phyloP scores from a whole-genome alignment of 2,888 invertebrate genomes.

The Cantharis rufa region DNA sequence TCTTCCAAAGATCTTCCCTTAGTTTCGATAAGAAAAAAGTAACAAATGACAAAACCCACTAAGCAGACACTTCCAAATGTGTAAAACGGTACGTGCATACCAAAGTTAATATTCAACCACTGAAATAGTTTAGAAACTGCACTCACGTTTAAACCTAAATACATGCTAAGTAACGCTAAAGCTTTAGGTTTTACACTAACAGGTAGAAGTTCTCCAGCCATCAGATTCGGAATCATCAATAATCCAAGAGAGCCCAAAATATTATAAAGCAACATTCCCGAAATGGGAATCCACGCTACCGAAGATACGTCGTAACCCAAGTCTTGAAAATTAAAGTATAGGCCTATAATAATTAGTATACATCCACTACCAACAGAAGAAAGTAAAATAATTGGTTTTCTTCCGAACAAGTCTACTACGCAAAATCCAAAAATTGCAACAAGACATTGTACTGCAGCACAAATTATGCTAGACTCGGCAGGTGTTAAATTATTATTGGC shows the following conservation, averaged over 20 bases:
- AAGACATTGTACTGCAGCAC: slow-evolving; percentile 53
- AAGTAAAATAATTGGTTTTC: slow-evolving; percentile 53
- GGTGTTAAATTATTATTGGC: slow-evolving; percentile 45
- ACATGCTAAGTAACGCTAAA: slow-evolving; percentile 40
- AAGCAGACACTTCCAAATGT: slow-evolving; percentile 40
- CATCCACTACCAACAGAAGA: slow-evolving; percentile 55
- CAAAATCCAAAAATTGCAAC: slow-evolving; percentile 43
- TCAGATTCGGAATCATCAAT: slow-evolving; percentile 37
- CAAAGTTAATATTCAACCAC: slow-evolving; percentile 39
- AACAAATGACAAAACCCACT: slow-evolving; percentile 41
- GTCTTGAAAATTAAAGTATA: slow-evolving; percentile 34
- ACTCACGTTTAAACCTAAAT: slow-evolving; percentile 41
- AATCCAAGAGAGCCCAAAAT: slow-evolving; percentile 39
- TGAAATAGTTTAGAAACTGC: slow-evolving; percentile 46
- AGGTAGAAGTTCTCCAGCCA: slow-evolving; percentile 42
- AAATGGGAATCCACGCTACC: slow-evolving; percentile 39
- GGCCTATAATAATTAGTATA: slow-evolving; percentile 33
- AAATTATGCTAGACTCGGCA: slow-evolving; percentile 52
- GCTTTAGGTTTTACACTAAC: slow-evolving; percentile 47
- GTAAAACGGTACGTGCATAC: slow-evolving; percentile 44
- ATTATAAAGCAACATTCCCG: slow-evolving; percentile 36
- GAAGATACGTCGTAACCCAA: slow-evolving; percentile 30
- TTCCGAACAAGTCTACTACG: slow-evolving; percentile 51
- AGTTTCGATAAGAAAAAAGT: slow-evolving; percentile 46
- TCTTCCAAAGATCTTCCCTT: slow-evolving; percentile 43